A percentile compares a stretch with the other conserved stretches of the same genome.
phyloP scores from a whole-genome alignment of 2,888 invertebrate genomes.

The Siphlonurus alternatus region DNA sequence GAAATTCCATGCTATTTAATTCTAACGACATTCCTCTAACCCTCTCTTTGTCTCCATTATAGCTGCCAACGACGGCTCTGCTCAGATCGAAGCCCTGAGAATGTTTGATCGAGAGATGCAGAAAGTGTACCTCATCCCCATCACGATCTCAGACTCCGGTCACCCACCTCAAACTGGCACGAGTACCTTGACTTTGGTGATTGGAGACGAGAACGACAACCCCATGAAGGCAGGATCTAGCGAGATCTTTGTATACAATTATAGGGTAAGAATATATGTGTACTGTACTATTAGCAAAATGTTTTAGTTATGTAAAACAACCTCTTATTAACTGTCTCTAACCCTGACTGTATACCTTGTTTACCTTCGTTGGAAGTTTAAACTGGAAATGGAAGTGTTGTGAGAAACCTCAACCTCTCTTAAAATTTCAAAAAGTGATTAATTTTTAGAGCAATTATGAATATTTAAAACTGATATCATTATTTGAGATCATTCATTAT shows the following conservation, averaged over 20 bases:
- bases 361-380: no score
- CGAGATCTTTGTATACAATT: slow-evolving; percentile 87
- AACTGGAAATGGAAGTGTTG: no score
- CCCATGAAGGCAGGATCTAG: slow-evolving; percentile 75
- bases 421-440: no score
- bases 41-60: slow-evolving; percentile 13
- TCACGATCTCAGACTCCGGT: slow-evolving; percentile 78
- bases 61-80: slow-evolving; percentile 35
- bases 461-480: no score
- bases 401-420: no score
- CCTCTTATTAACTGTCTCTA: no score
- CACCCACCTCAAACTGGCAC: slow-evolving; percentile 53
- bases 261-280: slow-evolving; percentile 43
- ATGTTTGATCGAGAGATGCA: slow-evolving; percentile 73
- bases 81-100: slow-evolving; percentile 48
- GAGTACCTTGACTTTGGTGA: slow-evolving; percentile 71
- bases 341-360: no score
- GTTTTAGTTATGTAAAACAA: no score
- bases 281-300: neutral
- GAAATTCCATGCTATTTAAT: no score
- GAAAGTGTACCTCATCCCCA: slow-evolving; percentile 77
- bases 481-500: no score
- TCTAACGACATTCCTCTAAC: no score
- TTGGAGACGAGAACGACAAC: slow-evolving; percentile 91
- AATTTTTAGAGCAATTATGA: no score